Evolutionary conservation across 2,888 invertebrate species (phyloP), one percentile per base, ranked within the genome.

Genomic region (Cyaniris semiargus): DNA sequence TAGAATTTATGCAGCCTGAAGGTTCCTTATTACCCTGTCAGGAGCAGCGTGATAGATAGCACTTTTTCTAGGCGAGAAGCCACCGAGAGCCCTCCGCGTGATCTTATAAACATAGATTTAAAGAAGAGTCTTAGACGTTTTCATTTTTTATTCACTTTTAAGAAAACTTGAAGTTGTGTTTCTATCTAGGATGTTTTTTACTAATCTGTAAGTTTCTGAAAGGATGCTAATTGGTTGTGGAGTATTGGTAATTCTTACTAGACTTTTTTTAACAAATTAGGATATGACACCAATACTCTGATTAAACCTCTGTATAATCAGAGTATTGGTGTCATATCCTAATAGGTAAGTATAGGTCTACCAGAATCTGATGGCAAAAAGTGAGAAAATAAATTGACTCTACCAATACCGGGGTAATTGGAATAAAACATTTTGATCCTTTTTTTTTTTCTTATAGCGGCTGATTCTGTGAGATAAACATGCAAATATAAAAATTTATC

Each of bases 1-100:
- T 48, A 56, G 21, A 76, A 78, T 77, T 78, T 76, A 77, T 80
- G 80, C 71, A 71, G 71, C n/a, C 21, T 38, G n/a, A 15, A 71
- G 38, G 38, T 71, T 71, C 71, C 38, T 71, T 71, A 71, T 38
- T 71, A 71, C 21, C 38, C 71, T 71, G 71, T 71, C 71, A n/a
- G 53, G 75, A 75, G 75, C 13, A 56, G 75, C 56, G 53, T 75
- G 75, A 75, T 75, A 75, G 75, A 75, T 75, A 75, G 75, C 58
- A 58, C 75, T 75, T 75, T 56, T 56, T 56, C 75, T 75, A 56
- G 75, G 53, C 53, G 75, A 75, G 75, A 56, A 75, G 56, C 56
- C 58, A 31, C 75, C 31, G 34, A 75, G 75, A 31, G 75, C 75
- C 15, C 71, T 71, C 38, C n/a, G 34, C 71, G n/a, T 70, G 71